Evolutionary conservation across 2,888 invertebrate species (phyloP).

Genomic region (Stegophylla sp.): DNA sequence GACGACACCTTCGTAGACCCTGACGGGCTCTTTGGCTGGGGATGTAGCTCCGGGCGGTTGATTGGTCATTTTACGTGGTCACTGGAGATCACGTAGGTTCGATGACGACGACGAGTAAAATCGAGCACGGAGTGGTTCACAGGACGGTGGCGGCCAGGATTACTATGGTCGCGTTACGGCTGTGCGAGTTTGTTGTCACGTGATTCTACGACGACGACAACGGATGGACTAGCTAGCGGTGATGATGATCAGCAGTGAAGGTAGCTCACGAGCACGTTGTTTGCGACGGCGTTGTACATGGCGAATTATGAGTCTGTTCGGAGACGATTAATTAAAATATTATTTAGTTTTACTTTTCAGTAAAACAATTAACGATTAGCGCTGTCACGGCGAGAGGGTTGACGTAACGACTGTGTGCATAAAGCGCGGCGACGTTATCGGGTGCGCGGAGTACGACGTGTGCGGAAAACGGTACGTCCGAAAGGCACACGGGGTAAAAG

Average conservation of each 20-base stretch:
- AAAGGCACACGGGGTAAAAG: slow-evolving; percentile 31
- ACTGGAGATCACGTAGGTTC: neutral
- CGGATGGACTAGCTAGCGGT: neutral
- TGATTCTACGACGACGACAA: slow-evolving; percentile 34
- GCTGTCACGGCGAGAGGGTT: neutral
- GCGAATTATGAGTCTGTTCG: neutral
- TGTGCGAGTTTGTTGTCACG: slow-evolving; percentile 42
- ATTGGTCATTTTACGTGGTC: slow-evolving; percentile 33
- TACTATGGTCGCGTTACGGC: slow-evolving; percentile 31
- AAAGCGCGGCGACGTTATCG: neutral
- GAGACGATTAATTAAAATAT: neutral
- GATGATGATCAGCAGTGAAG: slow-evolving; percentile 22
- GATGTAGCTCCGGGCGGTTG: slow-evolving; percentile 49
- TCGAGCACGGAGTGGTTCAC: slow-evolving; percentile 35
- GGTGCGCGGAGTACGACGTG: slow-evolving; percentile 7
- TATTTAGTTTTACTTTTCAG: too few species aligned
- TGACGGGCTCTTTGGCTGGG: slow-evolving; percentile 45
- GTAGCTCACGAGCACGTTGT: slow-evolving; percentile 32
- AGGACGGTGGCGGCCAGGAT: slow-evolving; percentile 43
- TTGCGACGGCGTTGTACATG: slow-evolving; percentile 6
- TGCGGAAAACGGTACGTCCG: slow-evolving; percentile 40
- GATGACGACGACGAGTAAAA: neutral
- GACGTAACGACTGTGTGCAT: neutral
- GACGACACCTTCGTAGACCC: slow-evolving; percentile 52
- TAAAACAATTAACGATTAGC: neutral